Base-by-base conservation (phyloP, 2,113 vertebrate species). In the Dromas ardeola region DNA sequence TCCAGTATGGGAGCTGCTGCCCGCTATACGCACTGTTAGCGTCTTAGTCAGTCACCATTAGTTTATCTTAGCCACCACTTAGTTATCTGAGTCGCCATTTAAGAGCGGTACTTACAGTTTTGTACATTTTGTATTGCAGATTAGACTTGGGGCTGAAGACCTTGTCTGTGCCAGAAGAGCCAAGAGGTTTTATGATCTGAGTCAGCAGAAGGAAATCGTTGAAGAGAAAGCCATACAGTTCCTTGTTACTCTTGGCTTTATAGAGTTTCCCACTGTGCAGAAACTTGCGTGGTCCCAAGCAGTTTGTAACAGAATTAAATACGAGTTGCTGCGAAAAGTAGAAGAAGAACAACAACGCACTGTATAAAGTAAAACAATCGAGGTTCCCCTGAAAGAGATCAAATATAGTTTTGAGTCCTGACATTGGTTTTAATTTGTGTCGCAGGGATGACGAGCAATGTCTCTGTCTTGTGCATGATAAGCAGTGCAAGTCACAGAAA, bases 201-300 rank as follows among this genome's bases (percentile, higher is more conserved):
- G 99, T 99, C 81, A 99, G 98, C 96, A 99, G 98, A 95, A 99
- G 99, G 98, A 99, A 99, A 98, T 99, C 99, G 8, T 99, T 99
- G 98, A 99, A 99, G 81, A 99, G 99, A 98, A 99, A 99, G 78
- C 99, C 99, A 7, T 99, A 99, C 47, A 99, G 98, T 94, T 99
- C 99, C 96, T 99, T 99, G 98, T 99, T 99, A 97, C 99, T 99
- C 98, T 99, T 99, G 97, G 99, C 99, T 97, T 99, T 99, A 94
- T 99, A 99, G 69, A 99, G 98, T 91, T 99, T 99, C 77, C 99
- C 99, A 12, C 99, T 99, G 99, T 99, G 99, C 90, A 99, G 99
- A 96, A 99, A 99, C 98, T 99, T 99, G 96, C 99, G 98, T 19
- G 99, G 99, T 52, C 99, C 99, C 98, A 99, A 96, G 98, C 99